Conservation (phyloP, 1,140 invertebrate species). For the Antheraea mylitta region DNA sequence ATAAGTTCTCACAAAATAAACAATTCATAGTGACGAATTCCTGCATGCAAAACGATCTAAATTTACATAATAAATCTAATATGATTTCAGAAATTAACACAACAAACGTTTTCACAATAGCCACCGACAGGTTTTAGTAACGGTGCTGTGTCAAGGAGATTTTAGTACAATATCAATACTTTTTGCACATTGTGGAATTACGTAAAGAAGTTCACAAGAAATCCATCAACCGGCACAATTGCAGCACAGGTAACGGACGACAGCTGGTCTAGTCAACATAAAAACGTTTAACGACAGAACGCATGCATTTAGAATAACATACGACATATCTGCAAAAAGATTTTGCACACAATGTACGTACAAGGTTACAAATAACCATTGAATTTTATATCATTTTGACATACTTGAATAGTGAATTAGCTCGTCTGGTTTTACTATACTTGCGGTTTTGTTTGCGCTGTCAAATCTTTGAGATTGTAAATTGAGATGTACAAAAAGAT, state of each 20-base stretch:
- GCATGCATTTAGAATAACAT: too few relatives aligned
- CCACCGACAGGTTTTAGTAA: slow-evolving; percentile 6
- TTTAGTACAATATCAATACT: slow-evolving; percentile 15
- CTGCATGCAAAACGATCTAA: not conserved
- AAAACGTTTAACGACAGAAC: too few relatives aligned
- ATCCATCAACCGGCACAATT: not conserved
- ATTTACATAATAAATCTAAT: not conserved
- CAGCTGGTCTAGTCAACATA: too few relatives aligned
- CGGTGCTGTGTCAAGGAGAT: slow-evolving; percentile 19
- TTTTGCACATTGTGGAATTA: slow-evolving; percentile 15
- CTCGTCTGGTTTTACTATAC: not conserved
- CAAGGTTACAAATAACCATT: not conserved
- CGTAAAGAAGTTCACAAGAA: slow-evolving; percentile 5
- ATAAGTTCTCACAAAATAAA: too few relatives aligned
- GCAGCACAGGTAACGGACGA: too few relatives aligned
- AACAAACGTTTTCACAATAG: slow-evolving; percentile 19
- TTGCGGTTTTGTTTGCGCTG: not conserved
- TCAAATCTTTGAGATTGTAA: not conserved
- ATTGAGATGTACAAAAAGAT: not conserved
- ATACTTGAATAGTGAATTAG: not conserved
- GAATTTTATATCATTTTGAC: not conserved
- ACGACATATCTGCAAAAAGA: too few relatives aligned
- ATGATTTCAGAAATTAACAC: slow-evolving; percentile 20
- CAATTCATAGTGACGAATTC: too few relatives aligned
- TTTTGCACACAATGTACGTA: too few relatives aligned